Conservation (phyloP, 2,888 invertebrate species). For the Thecophora atra region DNA sequence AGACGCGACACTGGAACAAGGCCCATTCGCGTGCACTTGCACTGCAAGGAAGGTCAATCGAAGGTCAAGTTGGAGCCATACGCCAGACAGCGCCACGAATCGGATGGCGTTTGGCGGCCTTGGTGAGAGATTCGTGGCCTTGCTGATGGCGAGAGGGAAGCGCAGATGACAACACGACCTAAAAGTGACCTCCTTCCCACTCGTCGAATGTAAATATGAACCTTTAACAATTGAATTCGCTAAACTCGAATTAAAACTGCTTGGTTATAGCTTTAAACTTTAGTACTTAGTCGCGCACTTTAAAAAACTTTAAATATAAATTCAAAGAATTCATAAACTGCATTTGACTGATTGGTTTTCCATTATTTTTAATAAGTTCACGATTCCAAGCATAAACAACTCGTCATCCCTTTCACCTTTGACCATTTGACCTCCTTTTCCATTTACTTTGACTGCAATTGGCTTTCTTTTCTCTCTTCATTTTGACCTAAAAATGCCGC, state of each 20-base stretch:
- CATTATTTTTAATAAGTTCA: no score
- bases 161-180: not conserved
- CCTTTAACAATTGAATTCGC: not conserved
- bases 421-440: no score
- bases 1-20: not conserved
- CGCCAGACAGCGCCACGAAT: conserved; percentile 24
- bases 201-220: conserved; percentile 1
- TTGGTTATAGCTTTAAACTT: conserved; percentile 34
- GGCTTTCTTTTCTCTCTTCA: not conserved
- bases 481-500: not conserved
- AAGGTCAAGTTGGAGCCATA: conserved; percentile 35
- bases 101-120: conserved; percentile 47
- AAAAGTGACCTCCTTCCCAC: not conserved
- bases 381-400: no score
- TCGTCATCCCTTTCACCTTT: no score
- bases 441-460: no score
- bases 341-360: no score
- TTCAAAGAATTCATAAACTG: not conserved
- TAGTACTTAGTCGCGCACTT: no score
- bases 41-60: conserved; percentile 2
- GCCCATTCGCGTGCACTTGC: not conserved
- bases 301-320: not conserved
- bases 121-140: conserved; percentile 40
- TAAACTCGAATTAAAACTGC: conserved; percentile 1
- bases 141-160: not conserved